Base-by-base conservation (phyloP, 2,888 invertebrate genomes). In the Megamerina dolium region DNA sequence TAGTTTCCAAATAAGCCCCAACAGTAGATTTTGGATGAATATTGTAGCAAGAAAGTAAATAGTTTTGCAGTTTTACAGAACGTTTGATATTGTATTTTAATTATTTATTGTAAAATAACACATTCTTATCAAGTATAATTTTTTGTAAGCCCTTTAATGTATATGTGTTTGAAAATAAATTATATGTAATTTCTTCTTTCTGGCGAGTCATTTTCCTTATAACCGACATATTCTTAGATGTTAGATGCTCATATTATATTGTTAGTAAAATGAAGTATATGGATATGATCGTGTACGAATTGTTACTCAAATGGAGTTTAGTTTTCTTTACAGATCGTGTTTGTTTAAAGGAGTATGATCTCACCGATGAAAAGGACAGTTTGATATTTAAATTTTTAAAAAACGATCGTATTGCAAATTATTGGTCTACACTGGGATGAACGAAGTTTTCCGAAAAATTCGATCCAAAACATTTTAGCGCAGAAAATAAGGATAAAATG, bases 251-350 rank as follows among this genome's bases (percentile, higher is more conserved):
- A 32, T 79, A 77, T 52, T 75, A 74, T 16, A 64, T 68, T 3
- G 59, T 80, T 5, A 69, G 75, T 26, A 49, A 68, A 64, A 73
- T 80, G 76, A 67, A 70, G n/a, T 80, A 79, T 46, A 55, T 80
- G 66, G 79, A 79, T 46, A 77, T 77, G 76, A 76, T 79, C 2
- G 59, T 79, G 0, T 75, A 76, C 60, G 76, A 76, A 54, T 37
- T 66, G 0, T 58, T 76, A 6, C 59, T 76, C 20, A 54, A 57
- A 33, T 53, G 76, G 76, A 72, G 77, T 0, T 68, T 74, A 1
- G 68, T 54, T 0, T 23, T 64, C 0, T 54, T 57, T 0, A 51
- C 68, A 5, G 76, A 77, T 45, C 67, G 78, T 19, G 30, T 64
- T 1, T 77, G 78, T 49, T 57, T 58, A 1, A 75, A 73, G 51